These are phyloP conservation scores for Nyctibius grandis DNA, from an alignment of 2,797 vertebrate genomes.

Conservation along the genomic window DNA sequence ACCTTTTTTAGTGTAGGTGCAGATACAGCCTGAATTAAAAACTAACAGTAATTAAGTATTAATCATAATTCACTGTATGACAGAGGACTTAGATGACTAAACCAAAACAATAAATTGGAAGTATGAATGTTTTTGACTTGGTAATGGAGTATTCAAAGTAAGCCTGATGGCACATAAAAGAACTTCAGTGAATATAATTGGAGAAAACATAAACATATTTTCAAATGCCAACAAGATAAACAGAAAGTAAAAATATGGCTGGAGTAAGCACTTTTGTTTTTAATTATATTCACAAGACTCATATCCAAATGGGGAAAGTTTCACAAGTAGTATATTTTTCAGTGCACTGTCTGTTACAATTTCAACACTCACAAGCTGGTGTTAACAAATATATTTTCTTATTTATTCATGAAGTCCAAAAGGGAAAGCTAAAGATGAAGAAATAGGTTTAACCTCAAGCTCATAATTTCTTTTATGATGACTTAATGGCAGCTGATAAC, in stretches of 20 bases:
- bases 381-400: background rate
- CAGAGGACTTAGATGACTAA: background rate
- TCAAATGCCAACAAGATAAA: background rate
- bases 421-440: background rate
- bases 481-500: background rate
- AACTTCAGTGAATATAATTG: background rate
- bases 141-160: background rate
- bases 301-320: background rate
- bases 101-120: background rate
- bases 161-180: background rate
- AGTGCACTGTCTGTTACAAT: background rate
- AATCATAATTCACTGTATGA: background rate
- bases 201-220: background rate
- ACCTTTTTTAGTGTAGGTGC: background rate
- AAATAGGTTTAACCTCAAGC: background rate
- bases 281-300: background rate
- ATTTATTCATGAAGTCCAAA: background rate
- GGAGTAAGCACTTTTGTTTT: background rate
- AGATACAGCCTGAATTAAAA: background rate
- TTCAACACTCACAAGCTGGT: background rate
- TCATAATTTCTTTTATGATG: background rate
- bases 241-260: background rate
- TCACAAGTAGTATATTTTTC: background rate
- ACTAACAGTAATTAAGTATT: background rate
- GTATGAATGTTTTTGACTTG: background rate